A percentile compares a stretch with the other conserved stretches of the same genome.
Evolutionary conservation across 2,113 vertebrate species (phyloP).

Genomic region (Neoarius graeffei): DNA sequence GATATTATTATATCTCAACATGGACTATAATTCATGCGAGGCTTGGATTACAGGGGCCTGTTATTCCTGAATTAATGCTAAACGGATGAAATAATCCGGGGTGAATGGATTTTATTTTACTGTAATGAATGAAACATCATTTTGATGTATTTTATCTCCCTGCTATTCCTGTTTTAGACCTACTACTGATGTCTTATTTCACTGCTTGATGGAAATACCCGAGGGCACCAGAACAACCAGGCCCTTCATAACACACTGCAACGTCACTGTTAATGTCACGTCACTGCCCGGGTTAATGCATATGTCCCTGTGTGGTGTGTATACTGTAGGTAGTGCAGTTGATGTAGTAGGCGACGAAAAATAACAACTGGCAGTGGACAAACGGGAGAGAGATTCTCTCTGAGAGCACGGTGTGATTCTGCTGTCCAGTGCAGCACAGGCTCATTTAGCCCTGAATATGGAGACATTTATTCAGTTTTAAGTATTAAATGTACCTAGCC

Average conservation of each 20-base stretch:
- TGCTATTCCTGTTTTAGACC: neutral
- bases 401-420: neutral
- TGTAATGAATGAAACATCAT: neutral
- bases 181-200: neutral
- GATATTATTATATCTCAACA: neutral
- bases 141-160: neutral
- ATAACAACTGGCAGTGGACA: slow-evolving; percentile 26
- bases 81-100: neutral
- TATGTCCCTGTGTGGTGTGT: slow-evolving; percentile 39
- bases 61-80: neutral
- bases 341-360: slow-evolving; percentile 21
- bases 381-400: neutral
- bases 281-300: slow-evolving; percentile 24
- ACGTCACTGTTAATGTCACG: slow-evolving; percentile 43
- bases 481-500: neutral
- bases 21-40: neutral
- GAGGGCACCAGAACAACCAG: slow-evolving; percentile 1
- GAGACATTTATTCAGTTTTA: neutral
- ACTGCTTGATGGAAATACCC: neutral
- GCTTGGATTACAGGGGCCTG: neutral
- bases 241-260: slow-evolving; percentile 15
- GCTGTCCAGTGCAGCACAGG: neutral
- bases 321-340: slow-evolving; percentile 45
- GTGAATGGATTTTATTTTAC: neutral
- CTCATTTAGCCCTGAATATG: neutral